phyloP scores from a whole-genome alignment of 2,113 vertebrate genomes.

The Ploceus nigricollis region DNA sequence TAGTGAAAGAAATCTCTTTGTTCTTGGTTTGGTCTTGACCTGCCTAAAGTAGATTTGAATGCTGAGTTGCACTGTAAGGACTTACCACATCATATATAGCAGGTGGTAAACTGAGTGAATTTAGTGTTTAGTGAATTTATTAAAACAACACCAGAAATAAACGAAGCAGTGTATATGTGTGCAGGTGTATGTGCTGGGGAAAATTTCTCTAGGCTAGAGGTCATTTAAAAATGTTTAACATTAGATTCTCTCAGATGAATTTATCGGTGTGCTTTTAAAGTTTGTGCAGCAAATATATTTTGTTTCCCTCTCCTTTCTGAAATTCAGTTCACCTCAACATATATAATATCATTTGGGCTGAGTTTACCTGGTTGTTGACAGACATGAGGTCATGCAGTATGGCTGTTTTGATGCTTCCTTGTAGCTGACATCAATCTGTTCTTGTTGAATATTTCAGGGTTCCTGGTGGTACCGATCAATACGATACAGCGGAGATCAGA shows the following conservation, averaged over 20 bases:
- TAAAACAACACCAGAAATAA: not conserved
- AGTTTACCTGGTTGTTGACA: not conserved
- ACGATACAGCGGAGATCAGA: constrained; percentile 96
- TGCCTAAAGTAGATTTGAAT: not conserved
- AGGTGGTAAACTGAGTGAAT: not conserved
- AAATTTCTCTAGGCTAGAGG: not conserved
- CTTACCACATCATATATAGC: not conserved
- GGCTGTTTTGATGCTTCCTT: not conserved
- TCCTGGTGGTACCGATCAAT: constrained; percentile 99
- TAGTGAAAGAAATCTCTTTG: not conserved
- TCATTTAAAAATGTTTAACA: not conserved
- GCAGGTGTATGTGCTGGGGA: not conserved
- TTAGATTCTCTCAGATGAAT: not conserved
- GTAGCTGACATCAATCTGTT: not conserved
- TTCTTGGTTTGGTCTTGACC: not conserved
- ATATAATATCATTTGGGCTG: not conserved
- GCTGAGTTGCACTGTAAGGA: not conserved
- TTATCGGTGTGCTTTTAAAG: not conserved
- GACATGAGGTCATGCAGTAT: not conserved
- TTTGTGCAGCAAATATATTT: not conserved
- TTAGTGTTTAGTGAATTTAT: not conserved
- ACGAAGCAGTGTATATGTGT: not conserved
- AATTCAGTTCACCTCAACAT: not conserved
- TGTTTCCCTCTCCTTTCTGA: not conserved
- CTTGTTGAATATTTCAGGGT: constrained; percentile 76